phyloP scores from a whole-genome alignment of 2,888 invertebrate species.

The Gerris lacustris region DNA sequence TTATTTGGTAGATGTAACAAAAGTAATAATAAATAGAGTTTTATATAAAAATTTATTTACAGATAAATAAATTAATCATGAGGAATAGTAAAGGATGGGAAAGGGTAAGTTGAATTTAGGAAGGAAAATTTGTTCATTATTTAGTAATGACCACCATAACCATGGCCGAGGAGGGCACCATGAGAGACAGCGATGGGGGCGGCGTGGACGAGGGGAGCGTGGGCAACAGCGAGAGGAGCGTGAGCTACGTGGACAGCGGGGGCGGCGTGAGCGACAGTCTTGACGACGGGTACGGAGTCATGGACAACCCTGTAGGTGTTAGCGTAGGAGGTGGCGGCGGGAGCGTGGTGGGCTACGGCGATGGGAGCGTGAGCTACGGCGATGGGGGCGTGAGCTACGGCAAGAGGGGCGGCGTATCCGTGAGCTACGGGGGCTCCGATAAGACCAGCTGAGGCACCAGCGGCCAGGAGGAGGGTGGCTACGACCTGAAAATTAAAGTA shows the following conservation, averaged over 20 bases:
- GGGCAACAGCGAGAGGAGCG: not conserved
- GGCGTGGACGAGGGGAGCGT: not conserved
- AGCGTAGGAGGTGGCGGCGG: not conserved
- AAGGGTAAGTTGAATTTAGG: not conserved
- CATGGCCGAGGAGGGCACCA: not conserved
- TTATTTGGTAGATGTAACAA: too few species aligned
- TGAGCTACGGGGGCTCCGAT: not conserved
- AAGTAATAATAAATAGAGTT: too few species aligned
- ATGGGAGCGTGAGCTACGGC: not conserved
- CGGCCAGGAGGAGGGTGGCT: not conserved
- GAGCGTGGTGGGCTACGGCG: not conserved
- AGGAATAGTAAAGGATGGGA: not conserved
- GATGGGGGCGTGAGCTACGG: not conserved
- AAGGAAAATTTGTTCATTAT: not conserved
- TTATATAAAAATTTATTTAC: not conserved
- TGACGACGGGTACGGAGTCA: not conserved
- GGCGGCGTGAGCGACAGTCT: not conserved
- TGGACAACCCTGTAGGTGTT: not conserved
- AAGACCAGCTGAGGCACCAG: conserved; percentile 5
- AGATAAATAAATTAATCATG: not conserved
- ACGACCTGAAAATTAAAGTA: not conserved
- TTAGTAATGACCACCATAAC: not conserved
- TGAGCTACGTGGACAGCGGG: not conserved
- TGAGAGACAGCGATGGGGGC: not conserved
- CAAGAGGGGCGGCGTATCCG: not conserved